Base-by-base conservation (phyloP, 2,113 vertebrate species). In the Prunella fulvescens region DNA sequence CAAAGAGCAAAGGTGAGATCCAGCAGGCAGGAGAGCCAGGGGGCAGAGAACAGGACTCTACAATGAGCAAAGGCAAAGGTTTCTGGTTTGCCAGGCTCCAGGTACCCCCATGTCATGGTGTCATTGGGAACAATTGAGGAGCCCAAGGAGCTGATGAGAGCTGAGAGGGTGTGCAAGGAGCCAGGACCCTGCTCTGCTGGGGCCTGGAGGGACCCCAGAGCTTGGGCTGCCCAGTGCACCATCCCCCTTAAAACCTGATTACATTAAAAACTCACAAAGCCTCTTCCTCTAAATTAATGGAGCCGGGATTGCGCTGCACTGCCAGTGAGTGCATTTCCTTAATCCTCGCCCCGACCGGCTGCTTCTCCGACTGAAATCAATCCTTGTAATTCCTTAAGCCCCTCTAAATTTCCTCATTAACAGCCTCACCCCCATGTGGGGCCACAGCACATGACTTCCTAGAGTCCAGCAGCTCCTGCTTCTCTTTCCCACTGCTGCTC, bases 401-500 rank as follows among this genome's bases (percentile, higher is more conserved):
- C 97, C 64, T 91, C 67, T 78, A 95, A 96, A 81, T 95, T 96
- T 95, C 88, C 95, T 95, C 92, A 74, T 95, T 94, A 94, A 66
- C 84, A 89, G 86, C 84, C 66, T 54, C 50, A 24, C 51, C 79
- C n/a, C 0, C 81, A 64, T 62, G 88, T 57, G 61, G 86, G n/a
- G 65, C 83, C 58, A 40, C 19, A 69, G 35, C 37, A 92, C 48
- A 28, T 7, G 35, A 70, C 50, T 45, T 54, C 51, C 72, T 40
- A 17, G 47, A 74, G 81, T 54, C 69, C 85, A 47, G 62, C 39
- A 88, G 35, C 70, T 54, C 86, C 58, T 65, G 44, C 44, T 82
- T 53, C 29, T 47, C 81, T 67, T 66, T 57, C 60, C 73, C 42
- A 25, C 45, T 28, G 26, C 70, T n/a, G 19, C 40, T 72, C 48